Evolutionary conservation across 2,113 vertebrate genomes (phyloP).

Genomic region (Spermophilus dauricus): DNA sequence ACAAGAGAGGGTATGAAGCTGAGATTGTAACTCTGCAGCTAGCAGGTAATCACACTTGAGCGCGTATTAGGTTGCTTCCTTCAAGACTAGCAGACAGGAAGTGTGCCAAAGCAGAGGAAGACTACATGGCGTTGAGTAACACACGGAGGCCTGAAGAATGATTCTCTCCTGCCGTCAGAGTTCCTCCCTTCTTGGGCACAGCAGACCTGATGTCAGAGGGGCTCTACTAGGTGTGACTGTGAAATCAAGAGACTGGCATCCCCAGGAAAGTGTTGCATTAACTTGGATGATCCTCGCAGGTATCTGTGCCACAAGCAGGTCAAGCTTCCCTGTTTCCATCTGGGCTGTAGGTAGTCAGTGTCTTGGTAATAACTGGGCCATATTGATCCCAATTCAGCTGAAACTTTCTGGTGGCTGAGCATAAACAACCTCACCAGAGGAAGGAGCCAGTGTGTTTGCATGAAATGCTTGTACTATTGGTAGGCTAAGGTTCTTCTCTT

Average conservation of each 20-base stretch:
- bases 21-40: not conserved
- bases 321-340: not conserved
- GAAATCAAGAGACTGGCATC: not conserved
- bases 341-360: not conserved
- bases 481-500: not conserved
- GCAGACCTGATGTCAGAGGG: not conserved
- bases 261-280: not conserved
- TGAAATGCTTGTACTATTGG: constrained; percentile 2
- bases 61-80: not conserved
- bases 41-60: not conserved
- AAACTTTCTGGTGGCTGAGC: constrained; percentile 61
- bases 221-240: not conserved
- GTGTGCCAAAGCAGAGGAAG: not conserved
- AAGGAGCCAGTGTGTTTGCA: constrained; percentile 45
- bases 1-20: no score
- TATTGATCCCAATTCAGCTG: constrained; percentile 23
- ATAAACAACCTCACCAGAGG: not conserved
- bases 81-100: not conserved
- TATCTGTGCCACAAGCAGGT: not conserved
- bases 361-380: not conserved
- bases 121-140: not conserved
- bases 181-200: not conserved
- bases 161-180: not conserved
- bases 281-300: not conserved
- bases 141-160: not conserved